phyloP scores from a whole-genome alignment of 2,888 invertebrate species.

The Heliconius hortense region DNA sequence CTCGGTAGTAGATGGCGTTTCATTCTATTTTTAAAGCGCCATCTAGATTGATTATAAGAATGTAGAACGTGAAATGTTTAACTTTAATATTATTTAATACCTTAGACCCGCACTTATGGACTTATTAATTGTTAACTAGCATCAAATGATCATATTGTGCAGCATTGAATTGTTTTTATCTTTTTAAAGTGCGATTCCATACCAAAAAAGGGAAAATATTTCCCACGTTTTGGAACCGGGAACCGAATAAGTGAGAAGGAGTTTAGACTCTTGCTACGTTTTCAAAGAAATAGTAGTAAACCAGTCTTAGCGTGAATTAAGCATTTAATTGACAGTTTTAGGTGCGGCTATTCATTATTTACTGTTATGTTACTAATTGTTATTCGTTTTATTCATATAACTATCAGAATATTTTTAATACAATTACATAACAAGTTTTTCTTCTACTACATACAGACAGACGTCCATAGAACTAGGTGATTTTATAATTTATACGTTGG shows the following conservation, averaged over 20 bases:
- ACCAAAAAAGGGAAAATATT: no score
- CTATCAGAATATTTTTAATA: background rate
- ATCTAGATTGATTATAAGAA: slow-evolving; percentile 18
- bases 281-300: no score
- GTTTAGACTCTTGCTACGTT: no score
- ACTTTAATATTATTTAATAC: slow-evolving; percentile 10
- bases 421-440: background rate
- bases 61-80: background rate
- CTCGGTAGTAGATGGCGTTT: slow-evolving; percentile 12
- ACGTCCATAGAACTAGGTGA: slow-evolving; percentile 29
- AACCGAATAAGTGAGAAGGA: background rate
- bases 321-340: background rate
- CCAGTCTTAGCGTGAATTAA: background rate
- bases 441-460: slow-evolving; percentile 5
- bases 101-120: background rate
- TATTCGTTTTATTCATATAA: background rate
- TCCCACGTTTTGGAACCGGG: no score
- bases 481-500: slow-evolving; percentile 24
- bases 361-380: background rate
- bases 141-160: background rate
- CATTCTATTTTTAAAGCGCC: background rate
- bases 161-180: no score
- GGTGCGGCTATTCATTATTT: background rate
- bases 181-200: no score
- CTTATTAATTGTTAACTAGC: background rate